Evolutionary conservation across 35 echinoderm and acorn worm species (phyloP), one percentile per base, ranked within the genome.

Genomic region (Lytechinus variegatus): DNA sequence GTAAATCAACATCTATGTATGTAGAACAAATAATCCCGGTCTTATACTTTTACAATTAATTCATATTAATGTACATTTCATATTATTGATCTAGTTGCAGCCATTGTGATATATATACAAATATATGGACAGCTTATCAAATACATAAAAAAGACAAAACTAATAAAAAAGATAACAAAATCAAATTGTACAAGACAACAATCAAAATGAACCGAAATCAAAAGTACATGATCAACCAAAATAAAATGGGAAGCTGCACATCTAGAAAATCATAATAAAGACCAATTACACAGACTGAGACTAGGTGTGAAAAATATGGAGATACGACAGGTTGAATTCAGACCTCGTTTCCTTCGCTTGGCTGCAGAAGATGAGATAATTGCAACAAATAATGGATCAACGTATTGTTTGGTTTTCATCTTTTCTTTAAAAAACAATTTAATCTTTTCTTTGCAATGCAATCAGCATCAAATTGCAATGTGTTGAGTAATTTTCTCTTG

Each of bases 281-380:
- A 57, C 92, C 54, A 93, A 28, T 57, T 93, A 57, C 92, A 93
- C 92, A 93, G 55, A 93, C 92, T 55, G 21, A 93, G 55, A 93
- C 92, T 55, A 54, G 92, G 52, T 9, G 92, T 93, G 54, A 93
- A 57, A 93, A 93, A 93, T 11, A 57, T 27, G 55, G 92, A 93
- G 13, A 27, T 54, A 93, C 92, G 92, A 93, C 92, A 93, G 92
- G 55, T 93, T 53, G 53, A 93, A 93, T 93, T 93, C 92, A 93
- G 92, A 93, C 92, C 92, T 93, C 92, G 55, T 93, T 93, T 93
- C 92, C 92, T 93, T 21, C 92, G 92, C 53, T 93, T 93, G 52
- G 92, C 92, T 93, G 92, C 92, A 93, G 55, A 5, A 93, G 92
- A 28, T 55, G 92, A 57, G 92, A 93, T 44, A 93, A 93, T 61